Evolutionary conservation across 2,888 invertebrate species (phyloP), one percentile per base, ranked within the genome.

Genomic region (Brachynemurus nebulosus): DNA sequence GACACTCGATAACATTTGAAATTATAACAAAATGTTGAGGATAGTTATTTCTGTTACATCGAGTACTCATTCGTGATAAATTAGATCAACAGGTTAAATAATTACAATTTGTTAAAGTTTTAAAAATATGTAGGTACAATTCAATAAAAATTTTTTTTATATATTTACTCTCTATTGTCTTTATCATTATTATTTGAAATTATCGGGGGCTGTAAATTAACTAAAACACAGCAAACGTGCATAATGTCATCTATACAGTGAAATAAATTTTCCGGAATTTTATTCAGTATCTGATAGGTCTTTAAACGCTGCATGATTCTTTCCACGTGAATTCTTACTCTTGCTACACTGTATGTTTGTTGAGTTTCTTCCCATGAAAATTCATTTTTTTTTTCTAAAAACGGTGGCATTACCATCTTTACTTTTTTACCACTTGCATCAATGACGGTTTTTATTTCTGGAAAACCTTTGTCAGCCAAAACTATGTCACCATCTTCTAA

Each of bases 401-500:
- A 47, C n/a, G 45, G 45, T 25, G 47, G 47, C 47, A 45, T 40
- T 25, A 47, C 36, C n/a, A 45, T 36, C 16, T 12, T 11, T 21
- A 47, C 35, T 41, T 47, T 34, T 41, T 45, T 44, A 19, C 45
- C 45, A 38, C 42, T 45, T 41, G 17, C n/a, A 33, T 46, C 46
- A 9, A 46, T 27, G 11, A 39, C 19, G 11, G 16, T 40, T 35
- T 34, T 39, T 9, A 47, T 47, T 27, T 44, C 39, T n/a, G n/a
- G n/a, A n/a, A n/a, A n/a, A n/a, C n/a, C n/a, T n/a, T n/a, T n/a
- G n/a, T n/a, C n/a, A n/a, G 43, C 45, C 27, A 47, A 46, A 9
- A 47, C 40, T 6, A 34, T 21, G 21, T 47, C 47, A 30, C 45
- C 47, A 34, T 38, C 45, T 43, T 47, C 46, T 43, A 42, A 37